Evolutionary conservation across 1,140 invertebrate genomes (phyloP), one percentile per base, ranked within the genome.

Genomic region (Zaprionus camerounensis): DNA sequence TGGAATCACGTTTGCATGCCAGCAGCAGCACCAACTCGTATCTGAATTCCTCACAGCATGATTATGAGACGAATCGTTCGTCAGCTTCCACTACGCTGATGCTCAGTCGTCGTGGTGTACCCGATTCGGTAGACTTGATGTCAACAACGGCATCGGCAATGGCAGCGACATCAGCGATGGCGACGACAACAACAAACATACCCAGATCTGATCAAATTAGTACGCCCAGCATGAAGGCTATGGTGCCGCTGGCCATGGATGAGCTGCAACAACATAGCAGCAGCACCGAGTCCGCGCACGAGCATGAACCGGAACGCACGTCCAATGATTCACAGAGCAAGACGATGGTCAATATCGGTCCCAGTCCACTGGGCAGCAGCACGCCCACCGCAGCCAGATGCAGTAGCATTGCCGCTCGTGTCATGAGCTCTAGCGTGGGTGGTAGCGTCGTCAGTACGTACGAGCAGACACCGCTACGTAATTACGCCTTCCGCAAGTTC

Each of bases 221-320:
- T 26, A 93, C 94, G 56, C 93, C 93, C 38, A 94, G 93, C 80
- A 94, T 94, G 94, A 94, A 93, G 82, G 93, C 93, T 9, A 94
- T 94, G 93, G 92, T 92, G 73, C 93, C 94, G 53, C 92, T 94
- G 24, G 93, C 93, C 44, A 94, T 94, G 93, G 94, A 94, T 51
- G 93, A 93, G 36, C 87, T 93, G 66, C 94, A 94, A 77, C 92
- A 95, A 66, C 94, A 95, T 59, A 95, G 94, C 78, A 95, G 94
- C 76, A 92, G 92, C 56, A 95, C 95, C 3, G 94, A 95, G 74
- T 95, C 94, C 41, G 95, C 95, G 3, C 95, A 95, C 62, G 95
- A 95, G 78, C 94, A 94, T 66, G 92, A 93, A 66, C 49, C 51
- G 44, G 64, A 71, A 15, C 70, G 67, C 7, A 87, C 77, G 11